Percentiles rank a stretch among this genome's conserved stretches.
Conservation (phyloP, 2,888 invertebrate genomes). For the Platynereis dumerilii region DNA sequence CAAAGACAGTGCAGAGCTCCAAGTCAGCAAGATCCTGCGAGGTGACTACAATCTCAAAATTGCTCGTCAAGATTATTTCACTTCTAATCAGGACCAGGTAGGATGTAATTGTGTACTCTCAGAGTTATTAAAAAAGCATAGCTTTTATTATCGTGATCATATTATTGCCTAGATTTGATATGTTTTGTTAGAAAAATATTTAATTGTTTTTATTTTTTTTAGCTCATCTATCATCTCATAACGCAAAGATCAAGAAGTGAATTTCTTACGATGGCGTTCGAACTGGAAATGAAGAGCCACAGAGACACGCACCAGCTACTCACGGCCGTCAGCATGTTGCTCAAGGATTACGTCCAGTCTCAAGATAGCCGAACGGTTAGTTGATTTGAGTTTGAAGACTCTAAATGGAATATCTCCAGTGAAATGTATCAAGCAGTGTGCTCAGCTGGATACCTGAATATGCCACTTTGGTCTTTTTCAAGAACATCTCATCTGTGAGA, state of each 20-base stretch:
- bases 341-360: constrained; percentile 41
- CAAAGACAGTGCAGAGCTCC: constrained; percentile 47
- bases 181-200: neutral
- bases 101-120: neutral
- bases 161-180: neutral
- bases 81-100: constrained; percentile 58
- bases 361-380: constrained; percentile 51
- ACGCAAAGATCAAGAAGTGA: constrained; percentile 55
- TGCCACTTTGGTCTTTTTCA: too few species aligned
- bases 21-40: constrained; percentile 52
- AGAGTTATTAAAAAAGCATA: neutral
- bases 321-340: constrained; percentile 41
- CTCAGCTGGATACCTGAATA: too few species aligned
- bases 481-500: too few species aligned
- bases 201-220: constrained; percentile 10
- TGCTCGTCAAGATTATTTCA: constrained; percentile 58
- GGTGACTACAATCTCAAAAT: constrained; percentile 59
- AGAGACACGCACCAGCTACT: constrained; percentile 50
- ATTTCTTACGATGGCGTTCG: constrained; percentile 57
- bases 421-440: too few species aligned
- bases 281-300: constrained; percentile 51
- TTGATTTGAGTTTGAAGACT: too few species aligned
- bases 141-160: neutral
- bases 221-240: constrained; percentile 54
- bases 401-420: too few species aligned